Evolutionary conservation across 2,888 invertebrate genomes (phyloP).

Genomic region (Antheraea assamensis): DNA sequence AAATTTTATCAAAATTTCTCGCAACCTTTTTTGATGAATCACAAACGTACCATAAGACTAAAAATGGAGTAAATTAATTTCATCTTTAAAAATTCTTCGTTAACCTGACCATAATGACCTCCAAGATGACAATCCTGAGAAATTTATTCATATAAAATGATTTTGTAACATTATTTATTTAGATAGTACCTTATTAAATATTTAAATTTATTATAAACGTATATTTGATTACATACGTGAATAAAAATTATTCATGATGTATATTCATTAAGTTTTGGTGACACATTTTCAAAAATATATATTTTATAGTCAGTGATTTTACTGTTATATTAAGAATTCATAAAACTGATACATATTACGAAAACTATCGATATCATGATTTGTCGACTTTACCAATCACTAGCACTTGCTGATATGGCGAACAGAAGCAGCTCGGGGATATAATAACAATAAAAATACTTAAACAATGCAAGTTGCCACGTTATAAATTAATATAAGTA

Average conservation of each 20-base stretch:
- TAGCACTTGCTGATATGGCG: conserved; percentile 60
- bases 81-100: neutral
- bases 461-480: neutral
- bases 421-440: conserved; percentile 41
- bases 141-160: neutral
- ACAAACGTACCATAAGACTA: neutral
- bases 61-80: neutral
- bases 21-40: neutral
- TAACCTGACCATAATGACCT: neutral
- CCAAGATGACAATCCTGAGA: neutral
- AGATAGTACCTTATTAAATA: neutral
- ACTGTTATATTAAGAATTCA: neutral
- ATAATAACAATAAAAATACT: conserved; percentile 30
- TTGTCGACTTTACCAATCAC: conserved; percentile 45
- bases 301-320: neutral
- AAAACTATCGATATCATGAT: conserved; percentile 50
- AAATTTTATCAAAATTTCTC: too few species aligned
- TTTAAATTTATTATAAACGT: neutral
- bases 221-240: neutral
- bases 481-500: conserved; percentile 20
- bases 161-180: neutral
- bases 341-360: conserved; percentile 14
- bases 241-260: neutral
- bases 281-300: neutral
- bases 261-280: neutral